phyloP scores from a whole-genome alignment of 2,888 invertebrate genomes.

The Morinoia aosen region DNA sequence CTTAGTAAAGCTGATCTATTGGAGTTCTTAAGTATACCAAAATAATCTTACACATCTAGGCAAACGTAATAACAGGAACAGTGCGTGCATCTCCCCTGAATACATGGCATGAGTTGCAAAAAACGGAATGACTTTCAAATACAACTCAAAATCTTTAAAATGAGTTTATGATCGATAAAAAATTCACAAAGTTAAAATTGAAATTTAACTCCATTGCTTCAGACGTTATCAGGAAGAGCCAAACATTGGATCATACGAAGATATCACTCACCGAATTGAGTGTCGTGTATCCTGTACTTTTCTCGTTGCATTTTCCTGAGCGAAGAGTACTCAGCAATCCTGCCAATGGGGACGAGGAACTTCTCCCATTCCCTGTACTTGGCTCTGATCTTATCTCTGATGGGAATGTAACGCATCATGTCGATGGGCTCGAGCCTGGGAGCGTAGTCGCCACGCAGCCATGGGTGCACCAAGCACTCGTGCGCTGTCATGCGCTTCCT shows the following conservation, averaged over 20 bases:
- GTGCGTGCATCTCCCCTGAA: no score
- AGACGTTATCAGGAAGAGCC: no score
- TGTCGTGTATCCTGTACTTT: slow-evolving; percentile 96
- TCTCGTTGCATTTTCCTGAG: slow-evolving; percentile 94
- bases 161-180: no score
- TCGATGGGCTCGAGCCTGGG: slow-evolving; percentile 83
- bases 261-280: slow-evolving; percentile 83
- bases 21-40: no score
- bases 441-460: slow-evolving; percentile 91
- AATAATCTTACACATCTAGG: no score
- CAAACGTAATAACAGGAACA: no score
- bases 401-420: slow-evolving; percentile 85
- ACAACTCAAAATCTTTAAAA: no score
- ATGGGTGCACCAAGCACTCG: slow-evolving; percentile 94
- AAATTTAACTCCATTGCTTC: no score
- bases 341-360: slow-evolving; percentile 93
- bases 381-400: slow-evolving; percentile 88
- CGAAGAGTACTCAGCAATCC: slow-evolving; percentile 97
- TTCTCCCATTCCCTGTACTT: slow-evolving; percentile 86
- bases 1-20: no score
- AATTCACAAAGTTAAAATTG: no score
- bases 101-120: no score
- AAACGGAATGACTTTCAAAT: no score
- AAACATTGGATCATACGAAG: not conserved
- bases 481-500: slow-evolving; percentile 98